Percentiles rank a stretch among this genome's conserved stretches.
These are phyloP conservation scores for Procavia capensis DNA, from an alignment of 2,113 vertebrate genomes.

Conservation along the genomic window DNA sequence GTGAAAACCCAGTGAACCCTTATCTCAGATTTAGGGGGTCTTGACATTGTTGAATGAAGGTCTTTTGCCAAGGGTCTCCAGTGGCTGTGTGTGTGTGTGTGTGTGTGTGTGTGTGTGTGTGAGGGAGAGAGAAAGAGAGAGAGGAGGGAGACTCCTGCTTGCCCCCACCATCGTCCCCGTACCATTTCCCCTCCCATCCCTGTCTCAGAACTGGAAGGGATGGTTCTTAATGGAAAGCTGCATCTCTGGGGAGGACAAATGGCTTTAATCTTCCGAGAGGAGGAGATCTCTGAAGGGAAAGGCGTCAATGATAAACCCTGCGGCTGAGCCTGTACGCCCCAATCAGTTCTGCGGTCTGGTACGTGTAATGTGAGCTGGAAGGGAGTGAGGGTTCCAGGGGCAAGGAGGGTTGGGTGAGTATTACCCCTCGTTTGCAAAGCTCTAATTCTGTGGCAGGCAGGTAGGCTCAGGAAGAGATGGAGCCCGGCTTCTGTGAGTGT, in stretches of 20 bases:
- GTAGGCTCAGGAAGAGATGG: neutral
- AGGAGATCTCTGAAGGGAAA: neutral
- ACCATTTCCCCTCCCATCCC: neutral
- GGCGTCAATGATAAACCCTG: neutral
- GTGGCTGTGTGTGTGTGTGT: neutral
- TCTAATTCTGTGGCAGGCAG: neutral
- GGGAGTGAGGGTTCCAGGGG: neutral
- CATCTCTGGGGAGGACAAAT: neutral
- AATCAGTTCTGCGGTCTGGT: fast-evolving
- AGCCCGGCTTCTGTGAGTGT: neutral
- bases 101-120: neutral
- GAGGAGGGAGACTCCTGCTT: neutral
- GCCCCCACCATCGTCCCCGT: fast-evolving
- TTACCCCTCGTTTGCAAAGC: neutral
- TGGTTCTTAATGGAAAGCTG: neutral
- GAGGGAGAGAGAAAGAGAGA: no score
- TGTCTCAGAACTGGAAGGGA: neutral
- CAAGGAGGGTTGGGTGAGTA: no score
- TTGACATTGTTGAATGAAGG: neutral
- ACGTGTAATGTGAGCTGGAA: neutral
- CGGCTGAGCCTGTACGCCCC: neutral
- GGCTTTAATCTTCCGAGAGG: conserved; percentile 15
- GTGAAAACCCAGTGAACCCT: neutral
- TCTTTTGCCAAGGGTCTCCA: neutral
- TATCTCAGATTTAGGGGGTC: neutral